These are phyloP conservation scores for Albula goreensis DNA, from an alignment of 2,113 vertebrate genomes.

Conservation along the genomic window DNA sequence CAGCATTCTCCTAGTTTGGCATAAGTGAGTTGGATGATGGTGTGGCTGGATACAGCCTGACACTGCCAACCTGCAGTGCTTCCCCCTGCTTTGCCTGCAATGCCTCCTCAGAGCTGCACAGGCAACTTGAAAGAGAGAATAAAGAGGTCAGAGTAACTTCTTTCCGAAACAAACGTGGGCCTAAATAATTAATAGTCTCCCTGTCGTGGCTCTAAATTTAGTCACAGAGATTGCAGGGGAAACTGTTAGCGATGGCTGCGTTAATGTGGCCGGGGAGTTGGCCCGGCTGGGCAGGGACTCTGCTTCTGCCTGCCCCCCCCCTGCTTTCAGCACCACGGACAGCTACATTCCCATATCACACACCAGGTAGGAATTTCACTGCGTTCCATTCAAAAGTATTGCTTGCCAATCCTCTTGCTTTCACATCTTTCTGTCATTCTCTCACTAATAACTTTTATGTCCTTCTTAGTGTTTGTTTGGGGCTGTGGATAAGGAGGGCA, in stretches of 20 bases:
- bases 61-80: not conserved
- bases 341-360: not conserved
- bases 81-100: not conserved
- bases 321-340: not conserved
- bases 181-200: conserved; percentile 26
- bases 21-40: not conserved
- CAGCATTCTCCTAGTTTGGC: not conserved
- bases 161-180: conserved; percentile 4
- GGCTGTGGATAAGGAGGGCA: not conserved
- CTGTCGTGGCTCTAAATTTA: conserved; percentile 29
- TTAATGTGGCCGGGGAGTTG: not conserved
- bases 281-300: not conserved
- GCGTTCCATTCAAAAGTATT: not conserved
- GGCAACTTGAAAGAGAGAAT: conserved; percentile 11
- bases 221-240: not conserved
- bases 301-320: not conserved
- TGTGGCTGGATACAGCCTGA: not conserved
- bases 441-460: not conserved
- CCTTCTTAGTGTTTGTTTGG: not conserved
- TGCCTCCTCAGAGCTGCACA: not conserved
- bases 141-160: conserved; percentile 22
- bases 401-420: not conserved
- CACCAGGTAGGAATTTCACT: not conserved
- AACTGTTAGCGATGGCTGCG: not conserved
- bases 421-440: not conserved